Conservation (phyloP, 2,113 vertebrate genomes). For the Corythoichthys intestinalis region DNA sequence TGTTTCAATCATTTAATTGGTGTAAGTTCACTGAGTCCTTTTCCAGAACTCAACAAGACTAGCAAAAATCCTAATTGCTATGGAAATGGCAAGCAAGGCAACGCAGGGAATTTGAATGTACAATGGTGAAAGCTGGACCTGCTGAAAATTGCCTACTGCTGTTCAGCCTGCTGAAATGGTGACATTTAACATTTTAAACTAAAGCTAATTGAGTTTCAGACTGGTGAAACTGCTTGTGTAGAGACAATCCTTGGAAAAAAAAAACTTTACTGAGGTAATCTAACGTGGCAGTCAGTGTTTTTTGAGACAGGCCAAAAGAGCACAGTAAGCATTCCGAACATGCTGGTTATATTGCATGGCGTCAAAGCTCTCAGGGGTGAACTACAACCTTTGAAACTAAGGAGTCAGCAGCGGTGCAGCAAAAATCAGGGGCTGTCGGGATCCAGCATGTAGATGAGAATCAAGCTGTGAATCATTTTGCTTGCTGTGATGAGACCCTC, state of each 20-base stretch:
- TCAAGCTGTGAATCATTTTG: constrained; percentile 61
- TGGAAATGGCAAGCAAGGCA: background rate
- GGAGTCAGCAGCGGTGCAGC: constrained; percentile 66
- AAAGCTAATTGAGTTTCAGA: constrained; percentile 36
- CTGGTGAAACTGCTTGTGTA: constrained; percentile 25
- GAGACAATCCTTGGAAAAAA: constrained; percentile 33
- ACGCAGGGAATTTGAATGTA: background rate
- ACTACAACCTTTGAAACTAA: constrained; percentile 60
- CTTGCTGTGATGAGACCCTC: constrained; percentile 68
- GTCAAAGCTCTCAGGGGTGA: constrained; percentile 66
- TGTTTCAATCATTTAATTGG: background rate
- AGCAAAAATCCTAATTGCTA: background rate
- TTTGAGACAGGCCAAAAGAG: constrained; percentile 46
- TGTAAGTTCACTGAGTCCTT: background rate
- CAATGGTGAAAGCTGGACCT: background rate
- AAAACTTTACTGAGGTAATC: constrained; percentile 53
- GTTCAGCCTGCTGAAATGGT: background rate
- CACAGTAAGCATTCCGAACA: constrained; percentile 61
- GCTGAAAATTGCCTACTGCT: background rate
- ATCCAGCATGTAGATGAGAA: constrained; percentile 53
- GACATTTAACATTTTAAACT: constrained; percentile 37
- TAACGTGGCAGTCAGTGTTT: constrained; percentile 47
- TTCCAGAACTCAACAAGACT: background rate
- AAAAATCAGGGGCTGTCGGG: constrained; percentile 44
- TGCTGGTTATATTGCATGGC: constrained; percentile 57